These are phyloP conservation scores for Yasuhikotakia modesta DNA, from an alignment of 2,797 vertebrate genomes.

Conservation along the genomic window DNA sequence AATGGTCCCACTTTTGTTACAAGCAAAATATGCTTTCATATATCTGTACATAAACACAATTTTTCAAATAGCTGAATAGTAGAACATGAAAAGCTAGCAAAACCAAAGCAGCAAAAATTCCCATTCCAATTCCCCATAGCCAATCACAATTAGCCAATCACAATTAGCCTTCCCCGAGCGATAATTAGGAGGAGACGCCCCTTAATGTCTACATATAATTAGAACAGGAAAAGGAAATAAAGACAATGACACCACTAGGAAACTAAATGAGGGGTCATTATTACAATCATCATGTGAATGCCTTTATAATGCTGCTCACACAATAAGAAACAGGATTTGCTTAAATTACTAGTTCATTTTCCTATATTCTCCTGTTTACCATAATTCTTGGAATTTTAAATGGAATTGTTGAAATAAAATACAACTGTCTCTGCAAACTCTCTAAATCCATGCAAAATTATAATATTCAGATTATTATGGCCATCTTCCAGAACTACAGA, in stretches of 20 bases:
- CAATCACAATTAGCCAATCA: conserved; percentile 30
- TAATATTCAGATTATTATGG: background rate
- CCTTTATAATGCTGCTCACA: conserved; percentile 12
- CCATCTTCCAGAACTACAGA: background rate
- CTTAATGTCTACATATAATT: conserved; percentile 19
- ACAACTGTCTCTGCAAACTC: background rate
- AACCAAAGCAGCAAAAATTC: conserved; percentile 10
- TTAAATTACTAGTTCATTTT: background rate
- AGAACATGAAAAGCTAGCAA: background rate
- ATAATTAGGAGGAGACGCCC: background rate
- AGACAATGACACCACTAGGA: conserved; percentile 18
- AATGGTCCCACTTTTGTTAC: too few species aligned
- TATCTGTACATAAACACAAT: background rate
- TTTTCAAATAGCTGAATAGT: conserved; percentile 16
- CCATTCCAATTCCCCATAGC: conserved; percentile 14
- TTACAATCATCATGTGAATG: conserved; percentile 14
- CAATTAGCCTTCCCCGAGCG: conserved; percentile 8
- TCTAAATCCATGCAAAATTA: too few species aligned
- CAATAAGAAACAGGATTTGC: background rate
- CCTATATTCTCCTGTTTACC: background rate
- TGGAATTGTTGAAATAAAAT: background rate
- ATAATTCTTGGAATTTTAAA: background rate
- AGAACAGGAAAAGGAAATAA: background rate
- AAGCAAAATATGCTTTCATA: too few species aligned
- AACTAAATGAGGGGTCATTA: conserved; percentile 21